phyloP scores from a whole-genome alignment of 2,113 vertebrate species.

The Picathartes gymnocephalus region DNA sequence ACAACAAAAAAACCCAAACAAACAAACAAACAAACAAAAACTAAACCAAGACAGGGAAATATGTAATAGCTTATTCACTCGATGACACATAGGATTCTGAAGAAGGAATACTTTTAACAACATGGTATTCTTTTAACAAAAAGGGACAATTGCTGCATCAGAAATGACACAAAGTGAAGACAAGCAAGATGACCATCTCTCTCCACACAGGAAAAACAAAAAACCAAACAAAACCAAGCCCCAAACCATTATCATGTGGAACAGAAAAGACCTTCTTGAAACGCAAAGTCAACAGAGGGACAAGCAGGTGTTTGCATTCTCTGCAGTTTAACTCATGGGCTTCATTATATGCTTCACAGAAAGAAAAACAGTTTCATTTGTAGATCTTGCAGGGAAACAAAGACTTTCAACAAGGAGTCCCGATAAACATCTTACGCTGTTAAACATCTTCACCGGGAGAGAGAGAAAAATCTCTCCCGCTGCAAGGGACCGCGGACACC shows the following conservation, averaged over 20 bases:
- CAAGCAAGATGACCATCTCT: background rate
- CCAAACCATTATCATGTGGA: background rate
- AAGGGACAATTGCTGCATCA: background rate
- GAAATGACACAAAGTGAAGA: background rate
- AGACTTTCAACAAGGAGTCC: background rate
- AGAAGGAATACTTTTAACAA: background rate
- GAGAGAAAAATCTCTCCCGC: constrained; percentile 68
- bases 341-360: background rate
- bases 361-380: constrained; percentile 24
- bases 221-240: background rate
- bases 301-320: constrained; percentile 39
- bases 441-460: constrained; percentile 65
- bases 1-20: too few relatives aligned
- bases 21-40: background rate
- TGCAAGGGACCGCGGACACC: constrained; percentile 60
- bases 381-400: constrained; percentile 7
- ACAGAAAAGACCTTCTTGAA: background rate
- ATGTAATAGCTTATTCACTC: background rate
- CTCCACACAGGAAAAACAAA: background rate
- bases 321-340: background rate
- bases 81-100: background rate
- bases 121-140: background rate
- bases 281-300: background rate
- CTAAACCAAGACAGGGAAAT: background rate
- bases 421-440: constrained; percentile 45